Conservation (phyloP, 2,888 invertebrate genomes). For the Tanytarsus gracilentus region DNA sequence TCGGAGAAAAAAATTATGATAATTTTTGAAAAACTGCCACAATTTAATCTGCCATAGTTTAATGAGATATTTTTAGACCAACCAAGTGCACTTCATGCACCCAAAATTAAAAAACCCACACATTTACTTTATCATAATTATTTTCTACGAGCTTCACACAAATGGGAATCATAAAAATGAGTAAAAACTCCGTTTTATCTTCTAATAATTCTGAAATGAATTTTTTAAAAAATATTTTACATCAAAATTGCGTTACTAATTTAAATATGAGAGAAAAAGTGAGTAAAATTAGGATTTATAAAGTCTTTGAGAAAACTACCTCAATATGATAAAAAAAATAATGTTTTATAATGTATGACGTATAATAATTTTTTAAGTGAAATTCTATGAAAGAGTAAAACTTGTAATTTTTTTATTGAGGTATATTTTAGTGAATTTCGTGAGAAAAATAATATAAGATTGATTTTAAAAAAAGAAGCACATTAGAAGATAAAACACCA, state of each 20-base stretch:
- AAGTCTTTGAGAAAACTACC: conserved; percentile 26
- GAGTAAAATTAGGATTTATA: neutral
- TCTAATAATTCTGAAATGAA: conserved; percentile 22
- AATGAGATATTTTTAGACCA: no score
- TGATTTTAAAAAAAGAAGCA: neutral
- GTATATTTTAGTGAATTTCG: no score
- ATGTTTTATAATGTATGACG: conserved; percentile 17
- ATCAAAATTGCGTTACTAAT: neutral
- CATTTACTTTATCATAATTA: neutral
- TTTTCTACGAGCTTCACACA: neutral
- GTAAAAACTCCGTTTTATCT: conserved; percentile 19
- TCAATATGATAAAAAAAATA: conserved; percentile 22
- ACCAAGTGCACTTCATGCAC: no score
- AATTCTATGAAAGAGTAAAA: neutral
- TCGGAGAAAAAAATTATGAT: no score
- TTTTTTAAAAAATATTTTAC: neutral
- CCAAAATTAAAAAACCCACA: no score
- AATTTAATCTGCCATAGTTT: no score
- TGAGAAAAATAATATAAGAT: no score
- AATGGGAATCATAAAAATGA: neutral
- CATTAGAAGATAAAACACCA: conserved; percentile 13
- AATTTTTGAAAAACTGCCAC: no score
- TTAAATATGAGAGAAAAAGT: neutral
- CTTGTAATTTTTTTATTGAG: neutral
- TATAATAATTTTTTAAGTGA: neutral